Conservation (phyloP, 2,113 vertebrate genomes). For the Muntiacus muntjak region DNA sequence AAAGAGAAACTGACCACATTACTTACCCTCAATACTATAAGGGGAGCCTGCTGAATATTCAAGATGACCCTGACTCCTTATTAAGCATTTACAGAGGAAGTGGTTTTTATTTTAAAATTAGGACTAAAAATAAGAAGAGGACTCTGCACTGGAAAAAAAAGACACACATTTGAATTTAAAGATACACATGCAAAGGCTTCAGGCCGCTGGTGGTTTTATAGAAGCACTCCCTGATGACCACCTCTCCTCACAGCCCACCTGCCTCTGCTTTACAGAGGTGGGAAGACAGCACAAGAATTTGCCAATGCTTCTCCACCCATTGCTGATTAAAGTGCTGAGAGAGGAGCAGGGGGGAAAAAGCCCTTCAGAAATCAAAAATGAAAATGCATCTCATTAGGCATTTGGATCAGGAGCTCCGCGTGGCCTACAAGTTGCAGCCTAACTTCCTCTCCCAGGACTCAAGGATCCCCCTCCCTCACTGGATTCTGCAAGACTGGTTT, state of each 20-base stretch:
- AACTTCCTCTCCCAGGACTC: neutral
- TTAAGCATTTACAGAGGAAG: conserved; percentile 59
- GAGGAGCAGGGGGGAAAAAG: neutral
- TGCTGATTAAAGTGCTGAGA: neutral
- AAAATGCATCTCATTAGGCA: neutral
- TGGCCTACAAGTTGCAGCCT: neutral
- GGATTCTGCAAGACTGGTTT: neutral
- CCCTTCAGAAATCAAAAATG: neutral
- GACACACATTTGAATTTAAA: neutral
- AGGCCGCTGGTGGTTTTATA: neutral
- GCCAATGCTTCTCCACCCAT: neutral
- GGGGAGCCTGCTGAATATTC: conserved; percentile 13
- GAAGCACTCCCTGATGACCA: neutral
- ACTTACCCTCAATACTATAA: neutral
- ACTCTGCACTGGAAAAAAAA: neutral
- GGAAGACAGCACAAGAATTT: neutral
- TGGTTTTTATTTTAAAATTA: conserved; percentile 54
- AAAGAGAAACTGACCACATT: conserved; percentile 24
- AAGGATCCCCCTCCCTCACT: neutral
- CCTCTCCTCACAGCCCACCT: neutral
- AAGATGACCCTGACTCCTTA: conserved; percentile 18
- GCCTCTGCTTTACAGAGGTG: neutral
- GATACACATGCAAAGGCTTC: neutral
- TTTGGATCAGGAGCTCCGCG: neutral
- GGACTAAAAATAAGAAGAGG: conserved; percentile 45